Conservation (phyloP, 2,888 invertebrate species). For the Minunthozetes semirufus region DNA sequence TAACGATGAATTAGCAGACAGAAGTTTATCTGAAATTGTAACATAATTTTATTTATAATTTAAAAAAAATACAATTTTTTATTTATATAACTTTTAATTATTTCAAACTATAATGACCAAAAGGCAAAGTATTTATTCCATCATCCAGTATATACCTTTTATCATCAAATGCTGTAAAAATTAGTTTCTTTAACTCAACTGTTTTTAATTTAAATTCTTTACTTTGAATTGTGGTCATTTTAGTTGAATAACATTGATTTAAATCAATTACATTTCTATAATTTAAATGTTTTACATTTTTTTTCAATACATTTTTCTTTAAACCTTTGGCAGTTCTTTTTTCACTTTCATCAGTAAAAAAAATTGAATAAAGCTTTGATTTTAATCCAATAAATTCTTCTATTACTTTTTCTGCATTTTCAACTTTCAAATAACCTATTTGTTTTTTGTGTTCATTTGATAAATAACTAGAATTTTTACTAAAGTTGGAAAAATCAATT, state of each 20-base stretch:
- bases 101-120: background rate
- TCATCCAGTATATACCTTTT: constrained; percentile 31
- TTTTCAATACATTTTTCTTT: constrained; percentile 1
- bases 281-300: constrained; percentile 25
- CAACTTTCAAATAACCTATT: constrained; percentile 46
- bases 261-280: constrained; percentile 29
- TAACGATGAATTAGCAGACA: too few relatives aligned
- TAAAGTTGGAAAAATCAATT: constrained; percentile 45
- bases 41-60: background rate
- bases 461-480: constrained; percentile 42
- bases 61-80: background rate
- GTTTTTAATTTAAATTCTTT: constrained; percentile 29
- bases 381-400: constrained; percentile 44
- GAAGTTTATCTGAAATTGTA: background rate
- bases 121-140: constrained; percentile 4
- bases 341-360: background rate
- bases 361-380: constrained; percentile 35
- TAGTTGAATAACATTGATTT: background rate
- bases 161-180: constrained; percentile 32
- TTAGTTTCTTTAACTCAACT: constrained; percentile 26
- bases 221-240: constrained; percentile 16
- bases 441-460: constrained; percentile 44
- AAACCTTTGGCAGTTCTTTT: constrained; percentile 36
- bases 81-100: background rate
- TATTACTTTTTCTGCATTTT: constrained; percentile 43